A percentile compares a stretch with the other conserved stretches of the same genome.
Evolutionary conservation across 2,797 vertebrate genomes (phyloP).

Genomic region (Myoxocephalus aenaeus): DNA sequence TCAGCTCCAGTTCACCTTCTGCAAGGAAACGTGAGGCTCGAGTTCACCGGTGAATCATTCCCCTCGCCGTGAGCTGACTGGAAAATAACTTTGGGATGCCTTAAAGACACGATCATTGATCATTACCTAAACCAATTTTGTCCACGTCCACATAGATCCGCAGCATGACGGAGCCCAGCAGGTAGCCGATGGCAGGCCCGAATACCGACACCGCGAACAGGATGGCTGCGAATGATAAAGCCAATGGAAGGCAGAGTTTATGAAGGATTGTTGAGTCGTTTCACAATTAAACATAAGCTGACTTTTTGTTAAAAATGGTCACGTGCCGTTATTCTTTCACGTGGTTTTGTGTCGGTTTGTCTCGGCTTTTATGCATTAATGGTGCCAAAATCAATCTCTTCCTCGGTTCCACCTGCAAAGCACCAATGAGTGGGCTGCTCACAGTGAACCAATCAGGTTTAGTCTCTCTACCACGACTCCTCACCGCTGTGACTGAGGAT

Average conservation of each 20-base stretch:
- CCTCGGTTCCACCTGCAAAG: neutral
- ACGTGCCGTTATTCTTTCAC: neutral
- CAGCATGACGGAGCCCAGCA: constrained; percentile 91
- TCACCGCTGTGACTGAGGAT: neutral
- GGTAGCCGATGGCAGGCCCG: constrained; percentile 93
- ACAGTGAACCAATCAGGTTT: neutral
- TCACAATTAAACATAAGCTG: neutral
- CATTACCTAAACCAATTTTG: constrained; percentile 81
- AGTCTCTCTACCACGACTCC: neutral
- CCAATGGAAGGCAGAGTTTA: constrained; percentile 17
- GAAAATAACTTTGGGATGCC: neutral
- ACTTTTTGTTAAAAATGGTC: neutral
- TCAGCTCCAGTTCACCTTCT: constrained; percentile 81
- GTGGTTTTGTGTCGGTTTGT: neutral
- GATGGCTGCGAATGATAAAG: constrained; percentile 85
- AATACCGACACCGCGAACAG: constrained; percentile 94
- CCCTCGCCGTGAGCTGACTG: neutral
- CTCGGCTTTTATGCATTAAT: neutral
- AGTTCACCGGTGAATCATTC: neutral
- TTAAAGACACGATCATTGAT: neutral
- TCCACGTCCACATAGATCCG: constrained; percentile 93
- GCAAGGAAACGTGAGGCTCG: constrained; percentile 17
- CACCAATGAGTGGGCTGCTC: neutral
- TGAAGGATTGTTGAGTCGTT: neutral
- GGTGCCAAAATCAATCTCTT: neutral